Conservation (phyloP, 2,113 vertebrate genomes). For the Alligator sinensis region DNA sequence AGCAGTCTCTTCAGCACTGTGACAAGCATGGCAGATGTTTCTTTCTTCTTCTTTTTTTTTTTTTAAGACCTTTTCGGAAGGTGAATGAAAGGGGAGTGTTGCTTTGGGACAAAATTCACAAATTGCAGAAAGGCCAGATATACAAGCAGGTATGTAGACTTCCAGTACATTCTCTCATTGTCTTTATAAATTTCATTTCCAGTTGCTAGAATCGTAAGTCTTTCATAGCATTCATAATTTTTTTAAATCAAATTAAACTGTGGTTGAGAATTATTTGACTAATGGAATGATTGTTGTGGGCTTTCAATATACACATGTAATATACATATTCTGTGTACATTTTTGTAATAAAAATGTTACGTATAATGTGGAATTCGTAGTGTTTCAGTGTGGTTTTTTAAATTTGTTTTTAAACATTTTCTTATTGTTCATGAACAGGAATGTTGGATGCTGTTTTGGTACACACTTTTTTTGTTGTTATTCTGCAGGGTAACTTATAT, state of each 20-base stretch:
- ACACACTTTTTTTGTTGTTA: neutral
- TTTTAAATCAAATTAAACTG: neutral
- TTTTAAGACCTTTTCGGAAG: constrained; percentile 91
- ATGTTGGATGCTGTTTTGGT: neutral
- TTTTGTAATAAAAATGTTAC: neutral
- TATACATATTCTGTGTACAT: neutral
- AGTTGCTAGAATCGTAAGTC: neutral
- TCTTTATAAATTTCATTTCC: neutral
- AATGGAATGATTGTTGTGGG: neutral
- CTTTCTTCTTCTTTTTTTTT: neutral
- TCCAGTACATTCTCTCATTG: neutral
- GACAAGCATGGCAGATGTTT: neutral
- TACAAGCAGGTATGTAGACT: constrained; percentile 92
- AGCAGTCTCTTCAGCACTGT: neutral
- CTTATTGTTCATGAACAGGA: neutral
- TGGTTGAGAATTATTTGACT: neutral
- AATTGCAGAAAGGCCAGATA: constrained; percentile 94
- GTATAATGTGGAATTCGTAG: neutral
- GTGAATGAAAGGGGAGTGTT: constrained; percentile 93
- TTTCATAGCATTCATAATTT: neutral
- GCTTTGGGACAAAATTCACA: constrained; percentile 96
- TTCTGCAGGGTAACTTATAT: constrained; percentile 92
- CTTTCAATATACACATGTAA: neutral
- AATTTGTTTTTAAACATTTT: neutral
- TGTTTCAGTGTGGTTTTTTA: neutral